phyloP scores from a whole-genome alignment of 2,113 vertebrate genomes.

The Lophochroa leadbeateri region DNA sequence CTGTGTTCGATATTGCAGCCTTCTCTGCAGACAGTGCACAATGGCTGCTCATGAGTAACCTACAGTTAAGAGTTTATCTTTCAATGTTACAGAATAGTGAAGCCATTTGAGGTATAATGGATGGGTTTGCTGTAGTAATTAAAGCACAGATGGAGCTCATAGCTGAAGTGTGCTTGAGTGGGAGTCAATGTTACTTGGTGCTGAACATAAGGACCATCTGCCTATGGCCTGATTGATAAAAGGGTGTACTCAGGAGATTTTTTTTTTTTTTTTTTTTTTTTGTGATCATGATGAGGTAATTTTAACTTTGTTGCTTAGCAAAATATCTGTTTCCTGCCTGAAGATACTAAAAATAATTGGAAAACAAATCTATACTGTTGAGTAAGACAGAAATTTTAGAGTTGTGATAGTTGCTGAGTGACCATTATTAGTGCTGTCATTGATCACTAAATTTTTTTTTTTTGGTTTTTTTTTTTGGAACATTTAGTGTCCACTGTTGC shows the following conservation, averaged over 20 bases:
- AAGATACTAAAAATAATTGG: neutral
- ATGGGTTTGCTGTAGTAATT: constrained; percentile 59
- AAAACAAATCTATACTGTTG: neutral
- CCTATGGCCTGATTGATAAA: constrained; percentile 17
- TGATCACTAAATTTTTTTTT: neutral
- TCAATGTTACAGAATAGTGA: neutral
- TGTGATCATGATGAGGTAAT: constrained; percentile 10
- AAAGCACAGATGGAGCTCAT: constrained; percentile 66
- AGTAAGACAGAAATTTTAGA: neutral
- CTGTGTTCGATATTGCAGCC: neutral
- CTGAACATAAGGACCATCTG: constrained; percentile 59
- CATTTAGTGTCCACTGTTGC: neutral
- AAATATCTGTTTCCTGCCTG: neutral
- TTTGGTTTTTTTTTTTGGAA: neutral
- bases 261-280: neutral
- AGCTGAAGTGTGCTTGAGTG: constrained; percentile 59
- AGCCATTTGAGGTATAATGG: constrained; percentile 19
- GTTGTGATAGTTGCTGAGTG: neutral
- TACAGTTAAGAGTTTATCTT: constrained; percentile 27
- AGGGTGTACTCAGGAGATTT: neutral
- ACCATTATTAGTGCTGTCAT: neutral
- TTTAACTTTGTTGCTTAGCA: neutral
- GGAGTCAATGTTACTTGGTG: constrained; percentile 44
- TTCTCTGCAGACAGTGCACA: neutral
- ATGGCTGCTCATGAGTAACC: neutral